phyloP scores from a whole-genome alignment of 2,888 invertebrate species.

The Cryptosula pallasiana region DNA sequence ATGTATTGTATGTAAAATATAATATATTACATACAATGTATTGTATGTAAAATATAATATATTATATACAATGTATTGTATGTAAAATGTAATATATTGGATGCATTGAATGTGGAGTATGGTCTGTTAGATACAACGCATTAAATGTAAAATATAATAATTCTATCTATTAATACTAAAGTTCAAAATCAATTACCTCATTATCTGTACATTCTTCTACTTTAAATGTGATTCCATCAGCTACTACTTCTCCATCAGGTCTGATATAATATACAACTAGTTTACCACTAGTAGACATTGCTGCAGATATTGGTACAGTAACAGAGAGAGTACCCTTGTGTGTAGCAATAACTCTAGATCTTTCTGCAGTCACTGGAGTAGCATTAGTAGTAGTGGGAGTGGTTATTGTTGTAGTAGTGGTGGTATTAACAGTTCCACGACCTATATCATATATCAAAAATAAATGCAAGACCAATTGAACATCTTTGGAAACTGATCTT shows the following conservation, averaged over 20 bases:
- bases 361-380: not conserved
- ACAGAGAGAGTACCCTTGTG: not conserved
- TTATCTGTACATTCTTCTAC: constrained; percentile 4
- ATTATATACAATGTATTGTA: not conserved
- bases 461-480: not conserved
- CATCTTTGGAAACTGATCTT: not conserved
- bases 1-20: not conserved
- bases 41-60: not conserved
- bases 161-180: not conserved
- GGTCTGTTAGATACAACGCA: not conserved
- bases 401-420: not conserved
- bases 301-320: not conserved
- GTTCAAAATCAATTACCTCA: not conserved
- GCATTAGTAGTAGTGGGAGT: not conserved
- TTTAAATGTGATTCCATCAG: not conserved
- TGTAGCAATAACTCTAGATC: not conserved
- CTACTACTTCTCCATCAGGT: constrained; percentile 19
- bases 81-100: not conserved
- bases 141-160: not conserved
- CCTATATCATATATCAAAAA: too few species aligned
- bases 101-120: not conserved
- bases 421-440: not conserved
- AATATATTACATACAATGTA: not conserved
- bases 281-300: not conserved
- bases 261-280: constrained; percentile 22